phyloP scores from a whole-genome alignment of 2,113 vertebrate genomes.

The Coptodon bakossiorum region DNA sequence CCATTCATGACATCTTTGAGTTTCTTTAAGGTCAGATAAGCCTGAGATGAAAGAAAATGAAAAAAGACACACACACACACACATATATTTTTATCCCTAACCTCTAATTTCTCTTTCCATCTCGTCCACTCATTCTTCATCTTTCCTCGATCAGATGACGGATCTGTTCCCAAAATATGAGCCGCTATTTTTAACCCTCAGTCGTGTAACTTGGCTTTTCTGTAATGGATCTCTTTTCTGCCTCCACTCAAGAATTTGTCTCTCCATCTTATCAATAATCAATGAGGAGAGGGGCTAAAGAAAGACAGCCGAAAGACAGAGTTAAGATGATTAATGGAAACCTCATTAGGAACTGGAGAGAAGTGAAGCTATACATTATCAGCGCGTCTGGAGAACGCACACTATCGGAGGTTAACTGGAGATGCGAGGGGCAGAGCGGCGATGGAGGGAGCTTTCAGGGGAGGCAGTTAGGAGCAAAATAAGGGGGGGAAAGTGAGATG shows the following conservation, averaged over 20 bases:
- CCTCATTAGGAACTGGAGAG: constrained; percentile 44
- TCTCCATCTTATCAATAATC: constrained; percentile 44
- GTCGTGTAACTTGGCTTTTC: not conserved
- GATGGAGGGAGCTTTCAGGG: not conserved
- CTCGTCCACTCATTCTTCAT: not conserved
- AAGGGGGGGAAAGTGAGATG: not conserved
- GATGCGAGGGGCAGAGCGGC: not conserved
- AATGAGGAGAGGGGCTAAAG: constrained; percentile 37
- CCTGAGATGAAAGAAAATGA: not conserved
- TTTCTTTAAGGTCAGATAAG: not conserved
- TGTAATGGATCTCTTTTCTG: constrained; percentile 39
- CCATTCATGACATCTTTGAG: not conserved
- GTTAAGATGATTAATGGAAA: constrained; percentile 43
- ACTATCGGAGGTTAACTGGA: not conserved
- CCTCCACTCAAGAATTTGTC: constrained; percentile 6
- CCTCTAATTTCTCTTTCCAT: not conserved
- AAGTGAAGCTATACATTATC: constrained; percentile 8
- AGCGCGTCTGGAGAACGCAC: not conserved
- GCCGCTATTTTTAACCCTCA: constrained; percentile 14
- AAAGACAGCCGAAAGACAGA: not conserved
- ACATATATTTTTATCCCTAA: not conserved
- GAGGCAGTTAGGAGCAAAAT: not conserved
- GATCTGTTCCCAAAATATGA: constrained; percentile 7
- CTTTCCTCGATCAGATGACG: not conserved
- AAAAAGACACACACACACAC: not conserved